A percentile compares a stretch with the other conserved stretches of the same genome.
phyloP scores from a whole-genome alignment of 2,797 vertebrate species.

The Rhabdomys pumilio region DNA sequence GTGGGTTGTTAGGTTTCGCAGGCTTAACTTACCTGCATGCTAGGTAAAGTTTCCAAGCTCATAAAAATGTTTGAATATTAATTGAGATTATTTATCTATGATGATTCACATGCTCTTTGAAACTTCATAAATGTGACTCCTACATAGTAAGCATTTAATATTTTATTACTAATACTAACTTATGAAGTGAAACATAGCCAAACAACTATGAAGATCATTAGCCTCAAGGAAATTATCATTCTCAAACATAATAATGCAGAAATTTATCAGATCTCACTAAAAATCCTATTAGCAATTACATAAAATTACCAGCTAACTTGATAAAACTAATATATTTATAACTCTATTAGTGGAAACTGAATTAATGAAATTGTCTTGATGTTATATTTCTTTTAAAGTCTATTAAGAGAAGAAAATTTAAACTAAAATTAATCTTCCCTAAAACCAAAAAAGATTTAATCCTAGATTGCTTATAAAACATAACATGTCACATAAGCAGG shows the following conservation, averaged over 20 bases:
- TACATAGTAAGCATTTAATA: background rate
- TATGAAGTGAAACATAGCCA: slow-evolving; percentile 6
- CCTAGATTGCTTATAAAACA: background rate
- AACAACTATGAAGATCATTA: background rate
- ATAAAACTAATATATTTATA: background rate
- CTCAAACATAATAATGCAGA: background rate
- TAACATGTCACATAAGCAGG: background rate
- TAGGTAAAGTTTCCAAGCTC: background rate
- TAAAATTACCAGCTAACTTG: slow-evolving; percentile 30
- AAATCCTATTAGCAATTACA: background rate
- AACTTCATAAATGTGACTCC: background rate
- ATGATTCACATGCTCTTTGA: background rate
- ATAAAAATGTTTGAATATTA: background rate
- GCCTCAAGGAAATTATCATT: background rate
- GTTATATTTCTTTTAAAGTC: background rate
- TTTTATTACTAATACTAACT: background rate
- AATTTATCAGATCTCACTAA: background rate
- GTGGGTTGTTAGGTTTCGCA: background rate
- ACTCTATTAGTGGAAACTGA: background rate
- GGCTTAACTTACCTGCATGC: background rate
- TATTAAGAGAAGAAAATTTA: background rate
- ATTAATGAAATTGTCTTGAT: background rate
- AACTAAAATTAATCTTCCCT: slow-evolving; percentile 23
- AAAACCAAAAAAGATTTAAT: background rate
- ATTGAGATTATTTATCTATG: background rate